Base-by-base conservation (phyloP, 1,140 invertebrate genomes). In the Papilio glaucus region DNA sequence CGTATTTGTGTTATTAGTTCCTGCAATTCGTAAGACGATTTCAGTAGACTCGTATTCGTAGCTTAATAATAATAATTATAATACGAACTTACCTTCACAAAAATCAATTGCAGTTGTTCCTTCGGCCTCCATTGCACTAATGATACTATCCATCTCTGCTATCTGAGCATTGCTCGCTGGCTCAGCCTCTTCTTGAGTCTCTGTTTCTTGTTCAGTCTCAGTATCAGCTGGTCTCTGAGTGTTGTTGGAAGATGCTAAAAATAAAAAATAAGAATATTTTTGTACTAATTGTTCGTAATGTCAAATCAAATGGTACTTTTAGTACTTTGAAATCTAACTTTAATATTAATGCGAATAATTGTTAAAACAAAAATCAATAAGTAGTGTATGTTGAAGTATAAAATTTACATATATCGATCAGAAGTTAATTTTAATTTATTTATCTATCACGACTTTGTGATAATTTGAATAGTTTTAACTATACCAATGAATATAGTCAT, bases 41-140 rank as follows among this genome's bases (percentile, higher is more conserved):
- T 37, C 1, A 37, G 38, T 37, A 15, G 15, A 41, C 13, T 13
- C 10, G 21, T 33, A 33, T 3, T 33, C 29, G 6, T 33, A 33
- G 29, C 2, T 33, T 33, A 33, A 6, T 33, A 33, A 2, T 33
- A 2, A 3, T 2, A 33, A 33, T 33, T 33, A 33, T 33, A 57
- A 38, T 57, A 41, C 45, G 21, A 29, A 75, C 77, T 73, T 42
- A 85, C 85, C 79, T 2, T 77, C 77, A 73, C 84, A 84, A 41
- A 85, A 77, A 12, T 83, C 82, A 39, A 80, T 85, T n/a, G 76
- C 83, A 4, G 77, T 76, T 0, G 83, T 83, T n/a, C 84, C 84
- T 63, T 93, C 93, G 12, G 89, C 90, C 74, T 95, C 94, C 94
- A 95, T 94, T 1, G 93, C 92, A 80, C 93, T 93, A 24, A 95